Conservation (phyloP, 2,113 vertebrate genomes). For the Peromyscus polionotus region DNA sequence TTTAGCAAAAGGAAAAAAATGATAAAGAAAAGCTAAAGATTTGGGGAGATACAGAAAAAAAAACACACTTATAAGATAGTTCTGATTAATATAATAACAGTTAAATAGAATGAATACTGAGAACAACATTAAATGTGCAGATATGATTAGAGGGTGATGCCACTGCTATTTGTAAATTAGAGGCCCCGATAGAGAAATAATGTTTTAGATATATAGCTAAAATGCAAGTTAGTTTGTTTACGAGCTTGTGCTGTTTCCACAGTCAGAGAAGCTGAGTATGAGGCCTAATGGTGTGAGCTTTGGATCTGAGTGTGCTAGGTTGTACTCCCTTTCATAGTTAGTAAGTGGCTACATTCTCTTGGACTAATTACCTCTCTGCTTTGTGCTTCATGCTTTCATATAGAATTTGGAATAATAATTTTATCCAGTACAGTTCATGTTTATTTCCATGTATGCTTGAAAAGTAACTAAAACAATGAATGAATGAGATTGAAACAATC, state of each 20-base stretch:
- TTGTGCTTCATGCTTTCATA: neutral
- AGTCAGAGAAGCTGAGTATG: neutral
- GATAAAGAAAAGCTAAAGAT: neutral
- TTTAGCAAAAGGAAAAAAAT: neutral
- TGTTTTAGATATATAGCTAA: slow-evolving; percentile 28
- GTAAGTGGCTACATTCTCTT: neutral
- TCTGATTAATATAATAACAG: slow-evolving; percentile 1
- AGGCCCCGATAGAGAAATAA: neutral
- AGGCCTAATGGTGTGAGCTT: neutral
- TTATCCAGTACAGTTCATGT: neutral
- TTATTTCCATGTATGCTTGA: neutral
- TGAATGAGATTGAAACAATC: neutral
- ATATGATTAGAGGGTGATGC: neutral
- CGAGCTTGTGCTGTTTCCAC: neutral
- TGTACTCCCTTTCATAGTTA: neutral
- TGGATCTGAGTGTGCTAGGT: neutral
- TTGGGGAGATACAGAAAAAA: slow-evolving; percentile 1
- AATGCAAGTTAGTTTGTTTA: neutral
- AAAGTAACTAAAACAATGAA: slow-evolving; percentile 9
- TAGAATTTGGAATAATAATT: neutral
- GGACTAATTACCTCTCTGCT: neutral
- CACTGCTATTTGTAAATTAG: neutral
- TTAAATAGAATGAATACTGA: neutral
- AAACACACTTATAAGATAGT: neutral
- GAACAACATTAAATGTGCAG: neutral